Evolutionary conservation across 1,140 invertebrate genomes (phyloP), one percentile per base, ranked within the genome.

Genomic region (Capitella teleta): DNA sequence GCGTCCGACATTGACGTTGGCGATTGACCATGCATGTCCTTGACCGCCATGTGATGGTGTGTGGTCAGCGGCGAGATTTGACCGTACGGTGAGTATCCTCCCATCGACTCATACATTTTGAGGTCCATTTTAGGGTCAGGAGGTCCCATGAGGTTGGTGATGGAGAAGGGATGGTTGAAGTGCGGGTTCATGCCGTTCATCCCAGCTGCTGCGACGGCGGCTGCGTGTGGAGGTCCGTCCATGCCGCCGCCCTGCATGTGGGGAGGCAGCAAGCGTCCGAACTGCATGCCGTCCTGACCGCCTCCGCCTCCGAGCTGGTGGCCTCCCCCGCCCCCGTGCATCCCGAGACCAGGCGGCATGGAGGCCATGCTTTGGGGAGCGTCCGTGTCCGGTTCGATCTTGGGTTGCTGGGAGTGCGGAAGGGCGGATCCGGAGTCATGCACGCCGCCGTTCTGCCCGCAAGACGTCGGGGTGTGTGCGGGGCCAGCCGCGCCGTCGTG

Each of bases 141-240:
- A 5, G 19, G 38, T 21, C 49, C 67, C 49, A 71, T 70, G 49
- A 71, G 58, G 61, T 62, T 71, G 51, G 61, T 71, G 62, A 95
- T 94, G 66, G 87, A 90, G 74, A 94, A 95, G 1, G 91, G 90
- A 69, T 93, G 82, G 52, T 73, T 72, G 57, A 66, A 69, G 54
- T 70, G 57, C 34, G 63, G 61, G 54, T 64, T 58, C 53, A 71
- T 30, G 38, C 48, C 19, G 43, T 57, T 37, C 56, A 65, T 61
- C 37, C 60, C 51, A 21, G 60, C 52, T 59, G 58, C 25, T 64
- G 56, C 49, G 59, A 57, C 47, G 42, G 41, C 32, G 28, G 37
- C 24, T 18, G 19, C 47, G 41, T 48, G 18, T 24, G 47, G 38
- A 53, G 80, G 54, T 82, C 81, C 25, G 37, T 44, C 30, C n/a